Conservation (phyloP, 2,888 invertebrate genomes). For the Drosophila flavopinicola region DNA sequence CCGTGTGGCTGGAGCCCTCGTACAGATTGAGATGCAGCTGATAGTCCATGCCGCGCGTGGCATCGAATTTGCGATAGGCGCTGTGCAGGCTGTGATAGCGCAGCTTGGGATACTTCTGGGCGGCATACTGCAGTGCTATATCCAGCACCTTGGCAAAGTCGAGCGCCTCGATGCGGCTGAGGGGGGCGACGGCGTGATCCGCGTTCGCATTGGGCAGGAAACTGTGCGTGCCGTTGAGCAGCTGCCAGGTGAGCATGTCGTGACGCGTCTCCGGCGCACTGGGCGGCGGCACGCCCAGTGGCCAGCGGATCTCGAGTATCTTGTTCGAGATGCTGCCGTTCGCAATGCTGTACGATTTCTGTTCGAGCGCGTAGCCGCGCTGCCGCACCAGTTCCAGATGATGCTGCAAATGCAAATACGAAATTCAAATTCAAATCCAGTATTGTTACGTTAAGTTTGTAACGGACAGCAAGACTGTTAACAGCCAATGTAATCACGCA, state of each 20-base stretch:
- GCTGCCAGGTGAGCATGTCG: conserved; percentile 94
- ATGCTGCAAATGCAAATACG: conserved; percentile 77
- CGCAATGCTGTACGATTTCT: conserved; percentile 83
- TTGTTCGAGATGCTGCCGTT: conserved; percentile 86
- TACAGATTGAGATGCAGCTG: conserved; percentile 89
- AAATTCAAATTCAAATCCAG: not conserved
- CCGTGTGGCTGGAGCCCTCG: conserved; percentile 77
- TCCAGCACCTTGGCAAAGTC: conserved; percentile 88
- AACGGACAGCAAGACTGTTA: not conserved
- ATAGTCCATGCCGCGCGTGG: conserved; percentile 94
- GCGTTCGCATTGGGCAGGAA: conserved; percentile 94
- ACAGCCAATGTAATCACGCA: too few relatives aligned
- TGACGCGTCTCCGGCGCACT: conserved; percentile 90
- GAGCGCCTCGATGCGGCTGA: conserved; percentile 87
- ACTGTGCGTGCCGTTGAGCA: conserved; percentile 93
- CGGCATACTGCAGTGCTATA: conserved; percentile 85
- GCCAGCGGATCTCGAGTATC: conserved; percentile 88
- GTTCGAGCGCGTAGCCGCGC: conserved; percentile 81
- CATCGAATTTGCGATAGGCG: conserved; percentile 92
- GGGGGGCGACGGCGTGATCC: conserved; percentile 88
- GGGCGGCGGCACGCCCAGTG: conserved; percentile 88
- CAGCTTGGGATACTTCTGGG: conserved; percentile 85
- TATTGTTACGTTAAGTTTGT: not conserved
- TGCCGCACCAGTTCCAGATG: conserved; percentile 84
- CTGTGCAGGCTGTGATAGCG: conserved; percentile 87